These are phyloP conservation scores for Forbesichthys agassizii DNA, from an alignment of 2,113 vertebrate genomes.

Conservation along the genomic window DNA sequence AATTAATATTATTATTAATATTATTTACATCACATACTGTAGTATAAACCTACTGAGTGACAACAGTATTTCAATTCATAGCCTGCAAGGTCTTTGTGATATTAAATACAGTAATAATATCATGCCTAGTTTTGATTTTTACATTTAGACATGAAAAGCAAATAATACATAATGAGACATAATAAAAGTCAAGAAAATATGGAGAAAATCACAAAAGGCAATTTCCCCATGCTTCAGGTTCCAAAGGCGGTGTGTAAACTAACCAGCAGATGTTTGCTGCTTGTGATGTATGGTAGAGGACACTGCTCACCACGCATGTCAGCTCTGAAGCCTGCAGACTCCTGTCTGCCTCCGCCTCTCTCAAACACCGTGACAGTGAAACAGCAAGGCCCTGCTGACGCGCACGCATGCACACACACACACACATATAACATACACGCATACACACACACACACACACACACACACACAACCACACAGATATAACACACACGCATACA, in stretches of 20 bases:
- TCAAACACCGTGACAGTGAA: conserved; percentile 26
- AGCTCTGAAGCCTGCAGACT: conserved; percentile 12
- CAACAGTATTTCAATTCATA: too few relatives aligned
- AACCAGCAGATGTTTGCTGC: conserved; percentile 49
- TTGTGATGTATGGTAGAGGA: conserved; percentile 28
- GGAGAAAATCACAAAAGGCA: conserved; percentile 35
- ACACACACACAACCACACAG: too few relatives aligned
- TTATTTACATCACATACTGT: too few relatives aligned
- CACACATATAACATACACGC: neutral
- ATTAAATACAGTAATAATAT: neutral
- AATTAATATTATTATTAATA: too few relatives aligned
- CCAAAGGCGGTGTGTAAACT: conserved; percentile 32
- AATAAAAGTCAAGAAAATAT: neutral
- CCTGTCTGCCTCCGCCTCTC: neutral
- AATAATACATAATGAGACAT: neutral
- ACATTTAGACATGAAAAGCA: too few relatives aligned
- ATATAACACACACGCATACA: neutral
- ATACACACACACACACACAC: neutral
- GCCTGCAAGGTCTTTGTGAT: neutral
- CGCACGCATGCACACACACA: neutral
- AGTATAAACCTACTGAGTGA: too few relatives aligned
- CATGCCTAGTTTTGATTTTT: too few relatives aligned
- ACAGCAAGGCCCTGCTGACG: neutral
- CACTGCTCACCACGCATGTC: conserved; percentile 26
- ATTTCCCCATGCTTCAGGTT: conserved; percentile 28